Base-by-base conservation (phyloP, 2,888 invertebrate species). In the Drosophila macrothrix region DNA sequence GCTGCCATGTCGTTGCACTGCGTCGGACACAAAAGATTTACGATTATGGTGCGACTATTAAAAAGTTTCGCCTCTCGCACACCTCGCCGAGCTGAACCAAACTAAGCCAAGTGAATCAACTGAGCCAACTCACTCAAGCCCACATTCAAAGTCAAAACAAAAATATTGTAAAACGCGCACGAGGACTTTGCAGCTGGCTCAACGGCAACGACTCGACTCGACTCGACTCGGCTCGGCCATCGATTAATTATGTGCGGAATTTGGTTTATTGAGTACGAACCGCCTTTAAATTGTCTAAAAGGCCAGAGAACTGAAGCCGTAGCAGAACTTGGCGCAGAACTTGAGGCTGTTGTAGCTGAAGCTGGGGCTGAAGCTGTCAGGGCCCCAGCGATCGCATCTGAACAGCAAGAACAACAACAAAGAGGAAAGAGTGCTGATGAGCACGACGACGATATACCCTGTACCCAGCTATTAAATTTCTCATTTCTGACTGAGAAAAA, bases 171-270 rank as follows among this genome's bases (percentile, higher is more conserved):
- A 76, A 75, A 78, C 80, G 66, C 81, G 80, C 67, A 58, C 52
- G 73, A 73, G 66, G 67, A 70, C 63, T 69, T 67, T 70, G 65
- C 73, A 87, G 80, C 62, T 76, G 69, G 59, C 72, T 63, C 60
- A 59, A 2, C 46, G 43, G 43, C 43, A 43, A 19, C 35, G 69
- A 71, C 73, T 72, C 66, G 68, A 37, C 73, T 73, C 66, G 69
- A 80, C 78, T n/a, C 35, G 53, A 33, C 49, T 64, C 76, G 74
- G 70, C 75, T 73, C 66, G 70, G 83, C 80, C 83, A 91, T 90
- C 91, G 91, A 91, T 91, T 92, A 92, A 91, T 91, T 91, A 91
- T 92, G 92, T 88, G 92, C 82, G 90, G 86, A 91, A 92, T 91
- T 92, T 91, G 88, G 84, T 91, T 91, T 87, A 83, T 91, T 91